Base-by-base conservation (phyloP, 35 echinoderm and acorn worm genomes). In the Ophiothrix spiculata region DNA sequence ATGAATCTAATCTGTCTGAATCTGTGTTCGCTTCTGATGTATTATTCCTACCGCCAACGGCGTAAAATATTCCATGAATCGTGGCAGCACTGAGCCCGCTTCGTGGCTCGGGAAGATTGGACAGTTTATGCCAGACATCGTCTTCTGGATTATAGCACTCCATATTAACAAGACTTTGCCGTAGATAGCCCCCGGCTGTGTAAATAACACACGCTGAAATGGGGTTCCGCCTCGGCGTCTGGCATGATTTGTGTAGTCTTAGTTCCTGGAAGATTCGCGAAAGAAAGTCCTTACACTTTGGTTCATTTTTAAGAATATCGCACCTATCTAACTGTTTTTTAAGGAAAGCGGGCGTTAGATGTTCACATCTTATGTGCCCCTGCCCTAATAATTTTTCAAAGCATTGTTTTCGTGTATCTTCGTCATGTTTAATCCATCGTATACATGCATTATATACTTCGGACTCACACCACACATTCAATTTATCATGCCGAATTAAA, bases 401-500 rank as follows among this genome's bases (percentile, higher is more conserved):
- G 56, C 85, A 93, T 1, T 88, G 84, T 29, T 79, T 87, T 39
- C 95, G 83, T 1, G 76, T 40, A 23, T 36, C 88, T 33, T 97
- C 95, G n/a, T 93, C 89, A 73, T 88, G 76, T 16, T 86, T 86
- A 46, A 97, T 81, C 95, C 95, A 97, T 6, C 91, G 69, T 33
- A 93, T 77, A 64, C 95, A 97, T 41, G 95, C 95, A 12, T 97
- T 85, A 39, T 97, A 97, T 36, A 97, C 95, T 83, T 97, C 80
- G n/a, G 91, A 97, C 49, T 97, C 95, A 33, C 91, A 93, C 91
- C 88, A 93, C 1, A 97, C 95, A 45, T 97, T 93, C n/a, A 97
- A 86, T 56, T 93, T 93, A 73, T 97, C 95, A 33, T 93, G 90
- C 31, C 90, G 87, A 19, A 93, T 87, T 37, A 97, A 56, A 12